Conservation (phyloP, 64 coral and sea anemone genomes). For the Porites lutea region DNA sequence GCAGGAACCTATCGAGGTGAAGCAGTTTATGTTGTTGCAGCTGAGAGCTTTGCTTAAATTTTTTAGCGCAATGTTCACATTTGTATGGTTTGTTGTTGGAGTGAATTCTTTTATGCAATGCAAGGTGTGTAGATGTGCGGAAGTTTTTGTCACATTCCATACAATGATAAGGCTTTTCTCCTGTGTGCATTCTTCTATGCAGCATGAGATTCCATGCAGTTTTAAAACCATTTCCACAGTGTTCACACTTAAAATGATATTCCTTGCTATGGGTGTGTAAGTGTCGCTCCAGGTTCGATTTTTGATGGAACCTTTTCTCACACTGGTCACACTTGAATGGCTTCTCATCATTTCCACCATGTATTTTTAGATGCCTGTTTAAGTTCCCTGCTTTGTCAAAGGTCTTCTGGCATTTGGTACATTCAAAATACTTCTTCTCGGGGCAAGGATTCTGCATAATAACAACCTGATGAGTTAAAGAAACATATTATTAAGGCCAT, state of each 20-base stretch:
- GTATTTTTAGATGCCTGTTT: neutral
- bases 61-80: slow-evolving; percentile 18
- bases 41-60: neutral
- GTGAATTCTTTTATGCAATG: slow-evolving; percentile 25
- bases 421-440: neutral
- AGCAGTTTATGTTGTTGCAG: neutral
- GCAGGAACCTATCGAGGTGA: neutral
- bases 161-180: slow-evolving; percentile 5
- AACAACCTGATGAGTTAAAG: neutral
- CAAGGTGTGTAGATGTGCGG: neutral
- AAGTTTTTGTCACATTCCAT: neutral
- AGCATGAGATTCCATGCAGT: neutral
- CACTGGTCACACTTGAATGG: neutral
- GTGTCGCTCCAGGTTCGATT: neutral
- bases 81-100: neutral
- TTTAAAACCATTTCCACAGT: slow-evolving; percentile 5
- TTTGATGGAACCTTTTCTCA: neutral
- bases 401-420: neutral
- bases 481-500: too few species aligned
- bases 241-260: neutral
- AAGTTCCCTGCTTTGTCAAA: neutral
- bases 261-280: neutral
- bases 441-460: neutral
- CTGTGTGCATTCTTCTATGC: slow-evolving; percentile 1
- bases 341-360: neutral